Percentiles rank a stretch among this genome's conserved stretches.
phyloP scores from a whole-genome alignment of 2,888 invertebrate species.

The Papilio elwesi region DNA sequence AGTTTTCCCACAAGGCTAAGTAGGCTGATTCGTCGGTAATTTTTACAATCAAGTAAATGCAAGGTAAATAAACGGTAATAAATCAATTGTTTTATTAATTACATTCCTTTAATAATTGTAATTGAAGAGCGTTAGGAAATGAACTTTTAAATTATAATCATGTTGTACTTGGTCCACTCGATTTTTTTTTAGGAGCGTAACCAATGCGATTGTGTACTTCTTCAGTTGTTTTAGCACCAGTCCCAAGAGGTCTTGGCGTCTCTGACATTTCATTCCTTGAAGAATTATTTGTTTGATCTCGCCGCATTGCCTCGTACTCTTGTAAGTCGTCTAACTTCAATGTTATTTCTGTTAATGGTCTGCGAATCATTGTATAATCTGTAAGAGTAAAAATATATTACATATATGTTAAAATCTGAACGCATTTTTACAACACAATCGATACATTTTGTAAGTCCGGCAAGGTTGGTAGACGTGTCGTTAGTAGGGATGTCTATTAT shows the following conservation, averaged over 20 bases:
- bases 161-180: conserved; percentile 67
- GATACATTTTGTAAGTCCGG: no score
- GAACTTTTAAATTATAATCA: conserved; percentile 45
- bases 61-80: background rate
- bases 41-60: background rate
- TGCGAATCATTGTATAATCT: conserved; percentile 87
- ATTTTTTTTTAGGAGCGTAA: conserved; percentile 79
- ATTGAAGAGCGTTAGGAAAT: background rate
- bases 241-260: conserved; percentile 77
- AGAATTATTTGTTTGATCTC: conserved; percentile 78
- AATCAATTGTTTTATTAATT: background rate
- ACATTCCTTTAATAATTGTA: background rate
- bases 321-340: conserved; percentile 91
- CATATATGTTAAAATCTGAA: conserved; percentile 9
- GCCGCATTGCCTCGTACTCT: conserved; percentile 88
- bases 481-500: conserved; percentile 5
- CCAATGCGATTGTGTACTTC: conserved; percentile 89
- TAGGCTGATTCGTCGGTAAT: no score
- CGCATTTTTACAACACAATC: conserved; percentile 11
- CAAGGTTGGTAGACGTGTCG: conserved; percentile 24
- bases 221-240: conserved; percentile 84
- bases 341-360: conserved; percentile 91
- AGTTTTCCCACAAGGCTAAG: no score
- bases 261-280: conserved; percentile 74
- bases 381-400: conserved; percentile 31